Conservation (phyloP, 2,888 invertebrate genomes). For the Macrosoma leucophasiata region DNA sequence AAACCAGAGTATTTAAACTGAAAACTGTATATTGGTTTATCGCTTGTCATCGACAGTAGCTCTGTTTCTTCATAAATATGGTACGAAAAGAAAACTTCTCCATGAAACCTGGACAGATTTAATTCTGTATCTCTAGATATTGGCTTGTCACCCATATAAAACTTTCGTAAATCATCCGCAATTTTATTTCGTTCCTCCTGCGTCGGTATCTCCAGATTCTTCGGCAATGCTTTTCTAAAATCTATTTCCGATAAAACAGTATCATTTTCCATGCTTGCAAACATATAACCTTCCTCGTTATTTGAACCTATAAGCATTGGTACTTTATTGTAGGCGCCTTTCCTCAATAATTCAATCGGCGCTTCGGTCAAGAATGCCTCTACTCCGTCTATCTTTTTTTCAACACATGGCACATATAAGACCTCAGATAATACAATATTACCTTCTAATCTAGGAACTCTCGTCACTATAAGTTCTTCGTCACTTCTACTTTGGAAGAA, state of each 20-base stretch:
- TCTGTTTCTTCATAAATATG: slow-evolving; percentile 47
- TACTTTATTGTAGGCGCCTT: slow-evolving; percentile 49
- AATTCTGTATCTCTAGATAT: slow-evolving; percentile 37
- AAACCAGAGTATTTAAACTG: slow-evolving; percentile 45
- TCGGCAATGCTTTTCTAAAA: slow-evolving; percentile 47
- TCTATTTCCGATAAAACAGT: slow-evolving; percentile 37
- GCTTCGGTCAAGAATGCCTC: slow-evolving; percentile 51
- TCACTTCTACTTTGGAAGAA: slow-evolving; percentile 44
- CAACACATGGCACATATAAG: slow-evolving; percentile 49
- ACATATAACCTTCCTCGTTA: slow-evolving; percentile 46
- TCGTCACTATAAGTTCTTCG: slow-evolving; percentile 43
- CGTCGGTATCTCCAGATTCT: slow-evolving; percentile 42
- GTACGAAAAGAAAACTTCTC: slow-evolving; percentile 40
- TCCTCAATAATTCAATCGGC: slow-evolving; percentile 40
- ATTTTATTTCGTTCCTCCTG: slow-evolving; percentile 32
- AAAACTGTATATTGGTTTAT: slow-evolving; percentile 45
- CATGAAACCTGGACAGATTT: slow-evolving; percentile 45
- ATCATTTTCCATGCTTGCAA: slow-evolving; percentile 43
- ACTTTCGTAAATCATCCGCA: slow-evolving; percentile 36
- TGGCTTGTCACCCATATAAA: slow-evolving; percentile 52
- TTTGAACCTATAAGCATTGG: slow-evolving; percentile 53
- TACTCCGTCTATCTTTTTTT: slow-evolving; percentile 43
- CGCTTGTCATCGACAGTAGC: slow-evolving; percentile 34
- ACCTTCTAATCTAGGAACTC: slow-evolving; percentile 45
- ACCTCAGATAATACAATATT: slow-evolving; percentile 43